Percentiles rank a stretch among this genome's conserved stretches.
Evolutionary conservation across 2,888 invertebrate species (phyloP).

Genomic region (Drosophila anomalata): DNA sequence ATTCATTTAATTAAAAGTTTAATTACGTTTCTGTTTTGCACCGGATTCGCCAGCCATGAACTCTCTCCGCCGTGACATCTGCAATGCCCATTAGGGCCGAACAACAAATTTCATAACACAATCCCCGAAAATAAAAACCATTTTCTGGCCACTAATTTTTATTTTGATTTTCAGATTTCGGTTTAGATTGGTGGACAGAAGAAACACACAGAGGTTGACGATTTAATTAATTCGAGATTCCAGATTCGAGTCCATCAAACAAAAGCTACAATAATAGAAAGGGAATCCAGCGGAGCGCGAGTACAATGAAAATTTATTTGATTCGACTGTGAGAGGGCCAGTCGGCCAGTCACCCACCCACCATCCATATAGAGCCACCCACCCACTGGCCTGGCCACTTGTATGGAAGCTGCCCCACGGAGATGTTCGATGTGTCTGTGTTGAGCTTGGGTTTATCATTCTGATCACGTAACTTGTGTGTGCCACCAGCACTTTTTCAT

Average conservation of each 20-base stretch:
- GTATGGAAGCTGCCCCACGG: conserved; percentile 28
- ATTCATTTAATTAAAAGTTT: conserved; percentile 73
- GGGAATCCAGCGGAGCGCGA: conserved; percentile 36
- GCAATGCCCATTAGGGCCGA: conserved; percentile 48
- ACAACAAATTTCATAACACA: conserved; percentile 38
- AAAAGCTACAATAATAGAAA: conserved; percentile 43
- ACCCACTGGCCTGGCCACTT: conserved; percentile 47
- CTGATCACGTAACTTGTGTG: conserved; percentile 69
- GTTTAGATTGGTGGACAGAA: conserved; percentile 18
- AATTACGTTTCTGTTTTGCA: conserved; percentile 56
- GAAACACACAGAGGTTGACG: conserved; percentile 36
- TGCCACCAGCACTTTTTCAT: conserved; percentile 74
- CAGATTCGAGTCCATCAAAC: conserved; percentile 40
- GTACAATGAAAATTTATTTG: conserved; percentile 76
- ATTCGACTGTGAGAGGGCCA: conserved; percentile 38
- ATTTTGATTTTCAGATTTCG: conserved; percentile 21
- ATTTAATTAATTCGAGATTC: conserved; percentile 70
- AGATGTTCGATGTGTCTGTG: conserved; percentile 19
- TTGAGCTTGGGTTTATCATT: conserved; percentile 47
- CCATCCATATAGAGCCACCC: conserved; percentile 6
- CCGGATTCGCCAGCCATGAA: conserved; percentile 42
- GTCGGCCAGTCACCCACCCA: conserved; percentile 16
- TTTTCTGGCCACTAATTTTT: conserved; percentile 35
- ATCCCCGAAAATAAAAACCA: conserved; percentile 19
- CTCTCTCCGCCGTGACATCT: conserved; percentile 54